Base-by-base conservation (phyloP, 2,888 invertebrate genomes). In the Ichneumon xanthorius region DNA sequence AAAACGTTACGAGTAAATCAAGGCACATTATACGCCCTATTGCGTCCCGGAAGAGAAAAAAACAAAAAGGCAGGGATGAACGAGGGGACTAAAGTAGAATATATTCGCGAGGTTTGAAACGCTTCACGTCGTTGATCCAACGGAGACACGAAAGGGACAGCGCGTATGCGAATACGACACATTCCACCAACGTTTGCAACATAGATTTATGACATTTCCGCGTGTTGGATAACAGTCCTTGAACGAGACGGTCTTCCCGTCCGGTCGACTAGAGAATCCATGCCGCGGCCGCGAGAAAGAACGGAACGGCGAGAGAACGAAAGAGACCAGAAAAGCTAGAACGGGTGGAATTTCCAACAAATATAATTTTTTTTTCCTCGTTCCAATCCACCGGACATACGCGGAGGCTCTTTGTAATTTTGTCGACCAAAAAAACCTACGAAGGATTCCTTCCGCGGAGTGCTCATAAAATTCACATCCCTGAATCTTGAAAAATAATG, bases 211-310 rank as follows among this genome's bases (percentile, higher is more conserved):
- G 75, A 76, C 75, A 75, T 82, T 85, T 85, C 82, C 82, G 82
- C 75, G 82, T 79, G 79, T 85, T 82, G 85, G 33, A 82, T 85
- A 85, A 85, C 78, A 71, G 85, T 85, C 85, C 85, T 85, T 82
- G 85, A 80, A 85, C 82, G 79, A 76, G 22, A 68, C 81, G 81
- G 75, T 76, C 81, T 82, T 82, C 75, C 61, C 81, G 71, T 73
- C 55, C 81, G 76, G 50, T 53, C 76, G 53, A 53, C 61, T 14
- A 19, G 61, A 63, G 73, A 80, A 80, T 73, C 80, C 73, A 65
- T 55, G 53, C 45, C 19, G 63, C 67, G 53, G 19, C 67, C 50
- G 22, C 37, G 37, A 16, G 61, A 50, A 70, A 70, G 5, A 70
- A 14, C 26, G 26, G 48, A 22, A 63, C 11, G 19, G 61, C n/a